Base-by-base conservation (phyloP, 2,888 invertebrate species). In the Coenonympha arcania region DNA sequence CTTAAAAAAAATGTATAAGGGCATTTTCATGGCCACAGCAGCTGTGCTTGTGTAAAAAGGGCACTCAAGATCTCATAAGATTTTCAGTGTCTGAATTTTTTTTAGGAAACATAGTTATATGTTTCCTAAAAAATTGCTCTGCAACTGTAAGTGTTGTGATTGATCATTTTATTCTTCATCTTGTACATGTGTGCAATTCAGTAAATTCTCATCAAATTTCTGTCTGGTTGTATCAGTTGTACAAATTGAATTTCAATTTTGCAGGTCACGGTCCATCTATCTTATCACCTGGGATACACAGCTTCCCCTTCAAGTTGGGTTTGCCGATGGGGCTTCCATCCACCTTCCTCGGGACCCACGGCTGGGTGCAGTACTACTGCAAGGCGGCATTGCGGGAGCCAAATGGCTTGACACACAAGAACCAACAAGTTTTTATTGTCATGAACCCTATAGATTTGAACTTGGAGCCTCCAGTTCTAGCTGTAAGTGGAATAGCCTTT, bases 391-490 rank as follows among this genome's bases (percentile, higher is more conserved):
- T 96, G 13, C 86, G 95, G 40, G 96, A 96, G 66, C 94, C 95
- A 5, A 93, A 92, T 58, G 96, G 96, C 0, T 84, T 96, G 28
- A 95, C 95, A 4, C 96, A 96, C 72, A 96, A 96, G 78, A 96
- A 96, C 74, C 96, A 96, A 76, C 96, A 96, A 82, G 96, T 96
- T n/a, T 96, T 96, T 78, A 95, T 96, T 66, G 95, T 96, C 2
- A 96, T 96, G 96, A 96, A 95, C 77, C 96, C 96, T 3, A 95
- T 96, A 60, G 96, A 96, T 76, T 87, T 96, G 64, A 96, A 96
- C 82, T 82, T 94, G 74, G 96, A 96, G 72, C 95, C 95, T 31
- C 91, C 95, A 5, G 92, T 95, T 61, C 83, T 96, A 58, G 90
- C 95, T 72, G 96, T 96, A 85, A 91, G 92, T 89, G 43, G 16